phyloP scores from a whole-genome alignment of 2,797 vertebrate species.

The Caiman crocodilus region DNA sequence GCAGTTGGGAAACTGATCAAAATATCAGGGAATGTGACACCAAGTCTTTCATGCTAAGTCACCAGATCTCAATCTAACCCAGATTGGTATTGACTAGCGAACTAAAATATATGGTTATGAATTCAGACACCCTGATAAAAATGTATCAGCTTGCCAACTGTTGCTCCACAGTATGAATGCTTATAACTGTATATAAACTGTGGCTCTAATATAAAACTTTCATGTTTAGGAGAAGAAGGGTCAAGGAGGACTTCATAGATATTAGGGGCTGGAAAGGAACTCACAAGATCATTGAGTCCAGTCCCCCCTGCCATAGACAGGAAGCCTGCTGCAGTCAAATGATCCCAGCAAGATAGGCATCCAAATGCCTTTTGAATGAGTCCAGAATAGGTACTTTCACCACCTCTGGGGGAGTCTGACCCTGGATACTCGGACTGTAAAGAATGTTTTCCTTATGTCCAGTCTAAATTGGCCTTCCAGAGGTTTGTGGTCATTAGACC shows the following conservation, averaged over 20 bases:
- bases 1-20: not conserved
- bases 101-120: not conserved
- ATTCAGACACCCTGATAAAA: not conserved
- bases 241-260: not conserved
- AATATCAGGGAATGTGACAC: not conserved
- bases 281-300: too few relatives aligned
- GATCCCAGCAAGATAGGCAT: too few relatives aligned
- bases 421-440: too few relatives aligned
- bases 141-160: not conserved
- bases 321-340: too few relatives aligned
- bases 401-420: too few relatives aligned
- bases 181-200: not conserved
- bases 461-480: too few relatives aligned
- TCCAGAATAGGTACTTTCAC: too few relatives aligned
- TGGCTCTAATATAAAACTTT: not conserved
- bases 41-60: not conserved
- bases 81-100: not conserved
- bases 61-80: not conserved
- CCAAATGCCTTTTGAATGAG: too few relatives aligned
- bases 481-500: too few relatives aligned
- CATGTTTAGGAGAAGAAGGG: not conserved
- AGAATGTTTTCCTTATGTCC: too few relatives aligned
- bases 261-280: too few relatives aligned
- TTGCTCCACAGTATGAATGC: not conserved
- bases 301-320: too few relatives aligned